Conservation (phyloP, 1,140 invertebrate genomes). For the Atta cephalotes region DNA sequence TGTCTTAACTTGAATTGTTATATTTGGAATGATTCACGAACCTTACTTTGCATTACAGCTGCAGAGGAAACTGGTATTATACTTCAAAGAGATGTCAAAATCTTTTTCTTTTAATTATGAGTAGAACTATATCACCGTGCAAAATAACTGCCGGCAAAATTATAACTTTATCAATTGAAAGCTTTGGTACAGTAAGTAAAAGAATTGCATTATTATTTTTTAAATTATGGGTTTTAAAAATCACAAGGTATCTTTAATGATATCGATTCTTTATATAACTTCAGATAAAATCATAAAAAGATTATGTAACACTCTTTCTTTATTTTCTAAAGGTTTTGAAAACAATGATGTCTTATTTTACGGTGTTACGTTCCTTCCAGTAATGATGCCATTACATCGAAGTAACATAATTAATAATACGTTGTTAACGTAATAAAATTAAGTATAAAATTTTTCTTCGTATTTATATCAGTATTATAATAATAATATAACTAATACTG, state of each 20-base stretch:
- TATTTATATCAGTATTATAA: neutral
- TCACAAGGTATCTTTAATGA: neutral
- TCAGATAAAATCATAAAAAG: neutral
- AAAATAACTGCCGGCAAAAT: conserved; percentile 41
- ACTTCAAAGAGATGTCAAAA: conserved; percentile 41
- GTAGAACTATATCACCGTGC: conserved; percentile 31
- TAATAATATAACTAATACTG: neutral
- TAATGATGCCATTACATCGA: conserved; percentile 4
- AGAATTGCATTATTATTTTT: neutral
- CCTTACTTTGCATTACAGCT: neutral
- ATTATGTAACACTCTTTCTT: neutral
- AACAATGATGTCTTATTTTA: conserved; percentile 52
- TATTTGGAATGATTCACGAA: neutral
- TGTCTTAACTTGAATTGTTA: neutral
- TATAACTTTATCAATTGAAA: conserved; percentile 31
- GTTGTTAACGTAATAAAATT: conserved; percentile 13
- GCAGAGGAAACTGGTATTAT: conserved; percentile 35
- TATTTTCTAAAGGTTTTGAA: conserved; percentile 39
- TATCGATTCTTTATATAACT: conserved; percentile 4
- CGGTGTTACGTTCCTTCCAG: conserved; percentile 35
- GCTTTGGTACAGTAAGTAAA: conserved; percentile 19
- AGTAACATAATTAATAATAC: conserved; percentile 18
- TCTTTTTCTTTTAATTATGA: conserved; percentile 46
- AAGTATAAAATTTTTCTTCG: neutral
- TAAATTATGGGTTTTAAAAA: neutral